Percentiles rank a stretch among this genome's conserved stretches.
phyloP scores from a whole-genome alignment of 2,888 invertebrate species.

The Lagria hirta region DNA sequence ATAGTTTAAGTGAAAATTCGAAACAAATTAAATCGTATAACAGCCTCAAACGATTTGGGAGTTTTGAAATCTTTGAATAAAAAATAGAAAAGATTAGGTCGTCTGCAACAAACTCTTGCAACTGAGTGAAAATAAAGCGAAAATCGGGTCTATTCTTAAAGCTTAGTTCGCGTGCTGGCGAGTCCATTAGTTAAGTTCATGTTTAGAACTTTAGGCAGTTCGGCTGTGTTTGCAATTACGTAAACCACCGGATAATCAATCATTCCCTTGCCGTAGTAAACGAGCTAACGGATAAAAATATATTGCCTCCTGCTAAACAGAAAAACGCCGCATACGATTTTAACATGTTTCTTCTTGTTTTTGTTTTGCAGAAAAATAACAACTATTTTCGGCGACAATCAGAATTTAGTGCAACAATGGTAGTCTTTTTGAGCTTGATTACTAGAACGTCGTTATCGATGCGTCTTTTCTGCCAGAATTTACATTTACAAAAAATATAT shows the following conservation, averaged over 20 bases:
- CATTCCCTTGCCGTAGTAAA: constrained; percentile 40
- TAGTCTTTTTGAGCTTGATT: too few relatives aligned
- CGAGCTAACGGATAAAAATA: constrained; percentile 39
- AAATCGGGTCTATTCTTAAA: constrained; percentile 26
- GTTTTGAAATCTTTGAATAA: constrained; percentile 13
- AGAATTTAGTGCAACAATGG: too few relatives aligned
- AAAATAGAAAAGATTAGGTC: constrained; percentile 14
- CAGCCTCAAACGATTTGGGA: constrained; percentile 16
- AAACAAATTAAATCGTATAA: constrained; percentile 22
- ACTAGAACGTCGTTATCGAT: too few relatives aligned
- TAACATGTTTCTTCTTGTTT: too few relatives aligned
- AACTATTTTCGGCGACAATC: too few relatives aligned
- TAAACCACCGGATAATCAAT: constrained; percentile 47
- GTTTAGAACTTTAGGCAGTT: constrained; percentile 45
- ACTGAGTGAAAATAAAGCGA: constrained; percentile 11
- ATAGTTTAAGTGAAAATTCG: too few relatives aligned
- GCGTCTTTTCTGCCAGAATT: too few relatives aligned
- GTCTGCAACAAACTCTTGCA: constrained; percentile 9
- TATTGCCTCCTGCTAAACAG: constrained; percentile 29
- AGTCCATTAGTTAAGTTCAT: constrained; percentile 49
- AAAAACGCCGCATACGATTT: constrained; percentile 28
- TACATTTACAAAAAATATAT: too few relatives aligned
- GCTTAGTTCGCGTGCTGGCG: constrained; percentile 39
- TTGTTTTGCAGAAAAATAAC: too few relatives aligned
- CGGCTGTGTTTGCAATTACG: constrained; percentile 45